Evolutionary conservation across 2,113 vertebrate species (phyloP).

Genomic region (Tretioscincus oriximinensis): DNA sequence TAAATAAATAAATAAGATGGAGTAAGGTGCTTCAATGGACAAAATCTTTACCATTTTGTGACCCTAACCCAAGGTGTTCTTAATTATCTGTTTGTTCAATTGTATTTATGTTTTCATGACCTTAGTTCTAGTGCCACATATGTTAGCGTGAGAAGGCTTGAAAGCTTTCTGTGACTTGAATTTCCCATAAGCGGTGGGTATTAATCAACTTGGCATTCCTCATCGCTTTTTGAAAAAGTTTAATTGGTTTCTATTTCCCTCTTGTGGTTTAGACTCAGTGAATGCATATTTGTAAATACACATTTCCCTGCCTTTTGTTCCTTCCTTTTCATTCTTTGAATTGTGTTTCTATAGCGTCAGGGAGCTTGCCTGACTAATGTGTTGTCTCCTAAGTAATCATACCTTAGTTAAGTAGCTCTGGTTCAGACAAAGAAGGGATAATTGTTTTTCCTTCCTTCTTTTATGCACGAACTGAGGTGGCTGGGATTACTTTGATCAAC

Average conservation of each 20-base stretch:
- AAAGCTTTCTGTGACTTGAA: background rate
- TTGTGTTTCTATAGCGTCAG: background rate
- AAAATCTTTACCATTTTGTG: too few species aligned
- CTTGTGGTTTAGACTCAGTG: background rate
- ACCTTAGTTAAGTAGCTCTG: background rate
- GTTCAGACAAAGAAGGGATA: background rate
- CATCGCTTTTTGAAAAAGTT: background rate
- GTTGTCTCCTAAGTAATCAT: background rate
- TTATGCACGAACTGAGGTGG: too few species aligned
- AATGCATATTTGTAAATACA: background rate
- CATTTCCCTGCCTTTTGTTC: background rate
- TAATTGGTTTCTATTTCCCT: background rate
- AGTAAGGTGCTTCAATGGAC: too few species aligned
- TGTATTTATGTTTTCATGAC: background rate
- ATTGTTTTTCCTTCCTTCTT: background rate
- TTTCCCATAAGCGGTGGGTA: too few species aligned
- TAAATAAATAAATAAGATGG: too few species aligned
- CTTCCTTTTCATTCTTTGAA: background rate
- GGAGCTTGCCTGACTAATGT: background rate
- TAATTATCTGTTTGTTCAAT: too few species aligned
- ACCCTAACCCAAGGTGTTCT: too few species aligned
- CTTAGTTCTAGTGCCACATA: background rate
- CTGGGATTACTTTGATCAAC: too few species aligned
- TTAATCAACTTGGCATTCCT: background rate
- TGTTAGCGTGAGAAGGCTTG: too few species aligned